Conservation (phyloP, 1,140 invertebrate genomes). For the Panagrolaimus sp. region DNA sequence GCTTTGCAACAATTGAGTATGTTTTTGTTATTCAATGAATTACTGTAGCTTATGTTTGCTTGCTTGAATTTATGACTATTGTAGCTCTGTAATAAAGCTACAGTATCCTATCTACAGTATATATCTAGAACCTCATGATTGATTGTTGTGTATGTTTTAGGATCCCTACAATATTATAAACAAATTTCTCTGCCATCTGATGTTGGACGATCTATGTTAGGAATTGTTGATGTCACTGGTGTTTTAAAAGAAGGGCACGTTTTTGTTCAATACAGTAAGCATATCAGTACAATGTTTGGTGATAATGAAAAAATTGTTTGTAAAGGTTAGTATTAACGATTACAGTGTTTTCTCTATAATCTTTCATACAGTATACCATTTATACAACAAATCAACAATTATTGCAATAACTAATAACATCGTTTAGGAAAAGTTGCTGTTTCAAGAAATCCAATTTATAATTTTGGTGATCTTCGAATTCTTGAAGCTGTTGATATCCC, state of each 20-base stretch:
- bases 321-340: not conserved
- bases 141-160: not conserved
- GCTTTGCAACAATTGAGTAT: constrained; percentile 21
- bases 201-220: constrained; percentile 46
- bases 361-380: constrained; percentile 48
- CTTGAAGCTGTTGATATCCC: constrained; percentile 46
- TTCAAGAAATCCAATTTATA: constrained; percentile 54
- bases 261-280: not conserved
- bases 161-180: not conserved
- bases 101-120: too few species aligned
- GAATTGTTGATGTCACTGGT: constrained; percentile 45
- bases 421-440: constrained; percentile 32
- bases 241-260: constrained; percentile 42
- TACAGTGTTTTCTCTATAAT: constrained; percentile 33
- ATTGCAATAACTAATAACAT: not conserved
- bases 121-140: constrained; percentile 30
- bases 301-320: constrained; percentile 43
- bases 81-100: too few species aligned
- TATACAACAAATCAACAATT: constrained; percentile 15
- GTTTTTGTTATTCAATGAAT: not conserved
- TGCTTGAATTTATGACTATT: too few species aligned
- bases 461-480: constrained; percentile 55
- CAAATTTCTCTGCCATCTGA: constrained; percentile 37
- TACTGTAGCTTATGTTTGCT: too few species aligned
- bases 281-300: constrained; percentile 44